phyloP scores from a whole-genome alignment of 2,797 vertebrate species.

The Pagetopsis macropterus region DNA sequence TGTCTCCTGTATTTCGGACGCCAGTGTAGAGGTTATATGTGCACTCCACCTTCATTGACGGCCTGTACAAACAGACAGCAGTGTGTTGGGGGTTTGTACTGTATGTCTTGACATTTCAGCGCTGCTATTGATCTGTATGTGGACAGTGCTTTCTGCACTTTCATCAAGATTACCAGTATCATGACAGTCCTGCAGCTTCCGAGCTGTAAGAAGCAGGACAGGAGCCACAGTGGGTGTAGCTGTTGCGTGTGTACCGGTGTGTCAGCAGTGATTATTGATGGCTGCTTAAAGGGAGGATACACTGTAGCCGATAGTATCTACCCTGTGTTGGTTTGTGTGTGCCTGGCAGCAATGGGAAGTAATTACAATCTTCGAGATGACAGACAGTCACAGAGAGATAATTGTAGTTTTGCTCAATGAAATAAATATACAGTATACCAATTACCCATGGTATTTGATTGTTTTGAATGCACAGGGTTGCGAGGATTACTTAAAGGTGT shows the following conservation, averaged over 20 bases:
- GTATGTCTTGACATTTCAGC: slow-evolving; percentile 19
- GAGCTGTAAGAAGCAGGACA: slow-evolving; percentile 11
- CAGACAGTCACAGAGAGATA: neutral
- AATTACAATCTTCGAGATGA: neutral
- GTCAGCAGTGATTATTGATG: slow-evolving; percentile 22
- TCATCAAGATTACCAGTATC: slow-evolving; percentile 67
- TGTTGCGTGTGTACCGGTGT: neutral
- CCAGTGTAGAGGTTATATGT: neutral
- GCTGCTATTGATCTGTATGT: slow-evolving; percentile 48
- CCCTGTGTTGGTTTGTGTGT: neutral
- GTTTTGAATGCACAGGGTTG: too few relatives aligned
- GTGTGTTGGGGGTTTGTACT: neutral
- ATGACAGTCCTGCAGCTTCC: slow-evolving; percentile 23
- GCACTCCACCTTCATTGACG: neutral
- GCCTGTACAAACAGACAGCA: neutral
- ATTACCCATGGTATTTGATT: neutral
- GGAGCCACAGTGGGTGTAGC: slow-evolving; percentile 4
- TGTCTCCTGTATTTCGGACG: neutral
- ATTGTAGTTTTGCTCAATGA: neutral
- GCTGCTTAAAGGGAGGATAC: neutral
- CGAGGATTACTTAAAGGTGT: too few relatives aligned
- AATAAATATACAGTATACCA: neutral
- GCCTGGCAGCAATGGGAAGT: neutral
- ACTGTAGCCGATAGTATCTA: neutral
- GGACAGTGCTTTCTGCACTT: slow-evolving; percentile 58